Percentiles rank a stretch among this genome's conserved stretches.
Evolutionary conservation across 2,797 vertebrate species (phyloP).

Genomic region (Dicrostonyx torquatus): DNA sequence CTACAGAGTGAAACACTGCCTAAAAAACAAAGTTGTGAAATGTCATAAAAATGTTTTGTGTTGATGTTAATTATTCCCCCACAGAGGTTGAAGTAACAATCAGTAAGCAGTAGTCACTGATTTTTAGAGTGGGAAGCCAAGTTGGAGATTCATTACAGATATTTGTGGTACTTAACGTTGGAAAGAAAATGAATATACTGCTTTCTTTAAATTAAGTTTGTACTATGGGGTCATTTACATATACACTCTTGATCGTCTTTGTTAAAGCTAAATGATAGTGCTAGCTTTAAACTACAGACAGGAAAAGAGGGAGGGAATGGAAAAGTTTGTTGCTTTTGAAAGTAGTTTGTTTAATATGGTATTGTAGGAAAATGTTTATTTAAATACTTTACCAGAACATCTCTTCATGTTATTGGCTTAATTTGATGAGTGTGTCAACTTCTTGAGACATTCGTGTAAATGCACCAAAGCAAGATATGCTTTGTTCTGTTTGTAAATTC

Average conservation of each 20-base stretch:
- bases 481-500: conserved; percentile 18
- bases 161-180: conserved; percentile 24
- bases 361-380: neutral
- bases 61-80: conserved; percentile 25
- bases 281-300: neutral
- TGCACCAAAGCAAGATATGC: conserved; percentile 15
- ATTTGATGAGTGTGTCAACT: neutral
- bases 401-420: neutral
- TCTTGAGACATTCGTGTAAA: conserved; percentile 1
- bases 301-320: neutral
- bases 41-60: neutral
- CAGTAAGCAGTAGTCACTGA: neutral
- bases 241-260: conserved; percentile 45
- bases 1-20: neutral
- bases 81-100: neutral
- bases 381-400: conserved; percentile 15
- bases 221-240: neutral
- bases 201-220: conserved; percentile 48
- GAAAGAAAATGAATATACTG: conserved; percentile 14
- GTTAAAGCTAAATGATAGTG: conserved; percentile 19
- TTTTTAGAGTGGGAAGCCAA: neutral
- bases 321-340: neutral
- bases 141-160: neutral
- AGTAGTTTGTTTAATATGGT: neutral
- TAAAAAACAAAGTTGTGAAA: neutral